Conservation (phyloP, 2,888 invertebrate genomes). For the Spisula solida region DNA sequence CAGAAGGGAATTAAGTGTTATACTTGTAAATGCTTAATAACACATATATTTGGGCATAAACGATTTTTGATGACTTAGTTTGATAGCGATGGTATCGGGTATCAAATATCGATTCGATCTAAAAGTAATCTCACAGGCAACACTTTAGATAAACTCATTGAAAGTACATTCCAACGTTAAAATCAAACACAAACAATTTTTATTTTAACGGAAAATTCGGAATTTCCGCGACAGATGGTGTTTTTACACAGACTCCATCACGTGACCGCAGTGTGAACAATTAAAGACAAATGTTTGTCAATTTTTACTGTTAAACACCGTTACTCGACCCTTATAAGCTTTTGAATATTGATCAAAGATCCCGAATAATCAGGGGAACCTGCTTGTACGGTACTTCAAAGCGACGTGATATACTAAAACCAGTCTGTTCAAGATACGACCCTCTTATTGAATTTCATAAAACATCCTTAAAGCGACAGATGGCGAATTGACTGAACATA, state of each 20-base stretch:
- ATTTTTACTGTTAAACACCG: constrained; percentile 62
- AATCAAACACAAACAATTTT: constrained; percentile 21
- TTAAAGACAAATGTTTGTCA: constrained; percentile 63
- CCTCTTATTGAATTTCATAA: constrained; percentile 23
- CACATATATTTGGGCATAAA: background rate
- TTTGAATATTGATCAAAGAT: constrained; percentile 45
- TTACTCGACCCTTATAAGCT: constrained; percentile 57
- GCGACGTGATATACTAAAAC: constrained; percentile 19
- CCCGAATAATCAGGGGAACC: constrained; percentile 54
- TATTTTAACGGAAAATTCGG: constrained; percentile 38
- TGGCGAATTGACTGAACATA: constrained; percentile 46
- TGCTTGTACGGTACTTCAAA: constrained; percentile 59
- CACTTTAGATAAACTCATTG: background rate
- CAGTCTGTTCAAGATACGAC: constrained; percentile 31
- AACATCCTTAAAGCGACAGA: constrained; percentile 44
- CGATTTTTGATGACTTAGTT: background rate
- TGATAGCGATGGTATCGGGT: background rate
- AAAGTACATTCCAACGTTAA: constrained; percentile 24
- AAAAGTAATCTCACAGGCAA: background rate
- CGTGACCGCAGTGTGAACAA: constrained; percentile 43
- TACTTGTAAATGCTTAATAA: background rate
- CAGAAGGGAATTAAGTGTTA: background rate
- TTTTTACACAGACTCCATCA: constrained; percentile 37
- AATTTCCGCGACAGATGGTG: constrained; percentile 64
- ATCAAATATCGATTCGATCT: background rate